Evolutionary conservation across 2,113 vertebrate species (phyloP).

Genomic region (Cynocephalus volans): DNA sequence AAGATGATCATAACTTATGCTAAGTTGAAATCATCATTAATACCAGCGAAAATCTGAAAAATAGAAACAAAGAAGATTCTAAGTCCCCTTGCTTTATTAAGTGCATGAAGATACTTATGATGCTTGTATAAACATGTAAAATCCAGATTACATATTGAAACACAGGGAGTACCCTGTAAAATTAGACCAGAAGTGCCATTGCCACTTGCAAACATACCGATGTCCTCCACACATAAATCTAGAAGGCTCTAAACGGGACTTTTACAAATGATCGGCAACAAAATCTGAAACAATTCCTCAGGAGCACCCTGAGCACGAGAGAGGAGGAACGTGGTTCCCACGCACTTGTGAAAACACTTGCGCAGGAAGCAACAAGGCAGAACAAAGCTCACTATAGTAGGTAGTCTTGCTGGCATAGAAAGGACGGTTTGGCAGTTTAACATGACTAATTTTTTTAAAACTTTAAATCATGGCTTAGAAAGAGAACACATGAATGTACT

Average conservation of each 20-base stretch:
- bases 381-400: rapidly evolving
- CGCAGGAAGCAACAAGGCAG: rapidly evolving
- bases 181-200: rapidly evolving
- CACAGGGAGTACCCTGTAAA: not conserved
- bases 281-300: rapidly evolving
- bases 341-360: rapidly evolving
- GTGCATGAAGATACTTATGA: rapidly evolving
- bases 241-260: rapidly evolving
- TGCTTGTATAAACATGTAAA: rapidly evolving
- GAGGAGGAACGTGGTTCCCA: rapidly evolving
- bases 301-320: rapidly evolving
- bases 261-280: rapidly evolving
- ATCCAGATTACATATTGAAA: rapidly evolving
- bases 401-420: rapidly evolving
- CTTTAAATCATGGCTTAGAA: not conserved
- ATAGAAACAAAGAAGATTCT: rapidly evolving
- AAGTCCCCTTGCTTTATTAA: too few relatives aligned
- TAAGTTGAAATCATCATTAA: not conserved
- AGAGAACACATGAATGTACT: not conserved
- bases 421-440: rapidly evolving
- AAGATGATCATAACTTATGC: not conserved
- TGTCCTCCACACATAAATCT: rapidly evolving
- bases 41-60: not conserved
- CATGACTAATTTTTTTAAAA: not conserved
- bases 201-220: rapidly evolving